Base-by-base conservation (phyloP, 2,888 invertebrate species). In the Linnaemya tessellans region DNA sequence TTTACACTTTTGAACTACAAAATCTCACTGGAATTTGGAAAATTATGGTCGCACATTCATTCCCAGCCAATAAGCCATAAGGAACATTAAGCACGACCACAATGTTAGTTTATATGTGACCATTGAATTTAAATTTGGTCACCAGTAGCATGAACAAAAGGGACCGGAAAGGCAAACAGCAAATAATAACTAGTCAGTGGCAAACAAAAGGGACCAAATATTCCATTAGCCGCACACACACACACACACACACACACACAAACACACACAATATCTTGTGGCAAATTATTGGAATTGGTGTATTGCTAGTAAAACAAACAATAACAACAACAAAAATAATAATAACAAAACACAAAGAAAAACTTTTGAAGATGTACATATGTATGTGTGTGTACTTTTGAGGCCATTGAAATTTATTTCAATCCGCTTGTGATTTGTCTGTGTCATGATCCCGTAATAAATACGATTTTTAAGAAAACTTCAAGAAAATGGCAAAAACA, bases 261-360 rank as follows among this genome's bases (percentile, higher is more conserved):
- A 2, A 20, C 51, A 51, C 5, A 10, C 5, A 20, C 4, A 67
- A 58, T 22, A 58, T 51, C 46, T 49, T 71, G 68, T 70, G 51
- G 82, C 25, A 71, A 78, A 67, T 71, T 65, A 43, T 43, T 60
- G 22, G 64, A 82, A 38, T 75, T 18, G 15, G n/a, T 46, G 13
- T n/a, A 11, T 46, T 20, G 67, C 30, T 13, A n/a, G 51, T 58
- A 62, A 46, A 3, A 67, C 58, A 71, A 51, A 58, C 46, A 74
- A 46, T 3, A 65, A 74, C 60, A 18, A 8, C 4, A n/a, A 49
- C n/a, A n/a, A n/a, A n/a, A n/a, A n/a, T n/a, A n/a, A n/a, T n/a
- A n/a, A n/a, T n/a, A n/a, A n/a, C n/a, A 49, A n/a, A 18, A 18
- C 8, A 18, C 1, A 18, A 51, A 20, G 1, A 9, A 51, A 20